Evolutionary conservation across 2,888 invertebrate species (phyloP).

Genomic region (Diabrotica balteata): DNA sequence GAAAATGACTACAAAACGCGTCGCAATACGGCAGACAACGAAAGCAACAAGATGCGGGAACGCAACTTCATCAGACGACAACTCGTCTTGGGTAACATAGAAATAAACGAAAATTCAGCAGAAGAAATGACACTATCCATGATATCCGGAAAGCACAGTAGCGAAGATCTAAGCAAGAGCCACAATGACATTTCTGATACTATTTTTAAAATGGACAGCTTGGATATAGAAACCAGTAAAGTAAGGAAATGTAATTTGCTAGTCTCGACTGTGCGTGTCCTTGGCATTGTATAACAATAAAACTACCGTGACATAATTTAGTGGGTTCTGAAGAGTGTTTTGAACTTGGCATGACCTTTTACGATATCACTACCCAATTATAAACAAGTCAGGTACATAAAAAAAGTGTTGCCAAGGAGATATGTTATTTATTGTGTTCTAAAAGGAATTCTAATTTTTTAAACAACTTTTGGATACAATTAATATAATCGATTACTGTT

Average conservation of each 20-base stretch:
- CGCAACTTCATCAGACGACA: slow-evolving; percentile 59
- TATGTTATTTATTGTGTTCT: no score
- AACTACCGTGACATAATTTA: slow-evolving; percentile 6
- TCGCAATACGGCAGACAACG: slow-evolving; percentile 61
- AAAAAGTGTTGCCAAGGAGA: no score
- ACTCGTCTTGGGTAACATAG: slow-evolving; percentile 58
- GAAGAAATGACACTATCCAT: slow-evolving; percentile 56
- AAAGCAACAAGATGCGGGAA: slow-evolving; percentile 53
- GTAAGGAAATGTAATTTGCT: slow-evolving; percentile 13
- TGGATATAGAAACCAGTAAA: slow-evolving; percentile 61
- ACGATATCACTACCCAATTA: no score
- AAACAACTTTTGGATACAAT: no score
- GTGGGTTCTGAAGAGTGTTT: neutral
- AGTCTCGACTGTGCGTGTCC: neutral
- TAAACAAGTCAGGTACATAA: no score
- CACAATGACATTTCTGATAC: slow-evolving; percentile 63
- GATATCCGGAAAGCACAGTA: slow-evolving; percentile 51
- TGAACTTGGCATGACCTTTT: no score
- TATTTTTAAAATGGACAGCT: slow-evolving; percentile 73
- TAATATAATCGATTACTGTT: no score
- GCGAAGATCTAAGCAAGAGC: slow-evolving; percentile 57
- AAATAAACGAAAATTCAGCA: slow-evolving; percentile 53
- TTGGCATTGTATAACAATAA: slow-evolving; percentile 6
- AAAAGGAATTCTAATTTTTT: no score
- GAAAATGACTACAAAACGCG: slow-evolving; percentile 72